These are phyloP conservation scores for Cotesia chilonis DNA, from an alignment of 1,140 invertebrate genomes.

Conservation along the genomic window DNA sequence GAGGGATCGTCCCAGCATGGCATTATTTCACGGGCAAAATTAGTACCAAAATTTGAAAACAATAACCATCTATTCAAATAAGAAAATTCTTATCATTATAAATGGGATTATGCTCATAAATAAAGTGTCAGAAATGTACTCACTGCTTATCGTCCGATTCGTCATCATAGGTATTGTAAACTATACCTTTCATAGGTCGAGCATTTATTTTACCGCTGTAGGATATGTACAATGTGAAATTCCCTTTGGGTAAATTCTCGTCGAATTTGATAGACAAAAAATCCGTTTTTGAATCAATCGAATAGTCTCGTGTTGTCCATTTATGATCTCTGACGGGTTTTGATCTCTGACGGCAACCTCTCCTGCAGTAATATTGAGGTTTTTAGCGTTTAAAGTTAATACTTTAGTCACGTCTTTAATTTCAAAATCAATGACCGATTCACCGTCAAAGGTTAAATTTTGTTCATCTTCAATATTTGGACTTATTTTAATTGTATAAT, in stretches of 20 bases:
- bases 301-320: background rate
- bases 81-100: conserved; percentile 11
- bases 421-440: conserved; percentile 27
- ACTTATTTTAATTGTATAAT: conserved; percentile 38
- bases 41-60: conserved; percentile 76
- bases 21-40: conserved; percentile 73
- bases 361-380: conserved; percentile 32
- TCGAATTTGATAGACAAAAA: conserved; percentile 6
- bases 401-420: background rate
- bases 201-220: conserved; percentile 35
- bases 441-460: conserved; percentile 45
- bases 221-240: conserved; percentile 36
- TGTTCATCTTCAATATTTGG: conserved; percentile 30
- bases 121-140: conserved; percentile 21
- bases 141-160: conserved; percentile 32
- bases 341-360: background rate
- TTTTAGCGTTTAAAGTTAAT: conserved; percentile 45
- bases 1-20: conserved; percentile 80
- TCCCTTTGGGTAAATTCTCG: accelerated
- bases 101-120: background rate
- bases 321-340: no score
- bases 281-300: background rate
- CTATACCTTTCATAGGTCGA: conserved; percentile 41
- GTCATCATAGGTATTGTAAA: conserved; percentile 41
- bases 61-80: conserved; percentile 53